Evolutionary conservation across 1,140 invertebrate genomes (phyloP), one percentile per base, ranked within the genome.

Genomic region (Steinernema khuongi): DNA sequence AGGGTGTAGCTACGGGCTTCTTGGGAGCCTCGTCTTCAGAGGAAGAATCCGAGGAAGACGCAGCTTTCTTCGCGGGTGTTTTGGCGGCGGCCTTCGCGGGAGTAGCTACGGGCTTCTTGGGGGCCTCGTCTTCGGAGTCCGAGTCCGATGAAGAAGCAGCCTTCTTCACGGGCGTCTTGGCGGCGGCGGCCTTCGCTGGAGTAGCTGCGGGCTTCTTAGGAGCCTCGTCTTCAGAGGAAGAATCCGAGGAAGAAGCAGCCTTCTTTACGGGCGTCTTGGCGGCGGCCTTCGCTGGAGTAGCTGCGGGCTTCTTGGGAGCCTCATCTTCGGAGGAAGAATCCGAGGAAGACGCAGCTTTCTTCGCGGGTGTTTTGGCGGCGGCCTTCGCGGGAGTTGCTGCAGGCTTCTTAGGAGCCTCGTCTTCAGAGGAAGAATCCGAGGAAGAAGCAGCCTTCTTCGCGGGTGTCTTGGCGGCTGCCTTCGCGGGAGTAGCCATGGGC

Each of bases 361-460:
- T 75, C 11, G 74, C 74, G 4, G 60, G 28, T 30, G 74, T 33
- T 30, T 75, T 75, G 32, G 66, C 36, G 30, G 32, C 74, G 32
- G 73, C 72, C 74, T 74, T 74, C 19, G 73, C 30, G 29, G 74
- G 44, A 28, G 73, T 71, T 11, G 50, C 41, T 7, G 0, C 71
- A 75, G 30, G 73, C 29, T 74, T 75, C 36, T 75, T 75, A 30
- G 73, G 74, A n/a, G 74, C 41, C 43, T 76, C 74, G 31, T 74
- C 74, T 19, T 74, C 74, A 4, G 74, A 76, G 33, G 67, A 73
- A 41, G 31, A 36, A 31, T 28, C 29, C 11, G 36, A 66, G 31
- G 73, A 76, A 26, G 73, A 76, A 1, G 41, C 73, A 32, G 70
- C 73, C 33, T 74, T 74, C 72, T 74, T 74, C 14, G 32, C 73